Evolutionary conservation across 2,888 invertebrate genomes (phyloP).

Genomic region (Nomada goodeniana): DNA sequence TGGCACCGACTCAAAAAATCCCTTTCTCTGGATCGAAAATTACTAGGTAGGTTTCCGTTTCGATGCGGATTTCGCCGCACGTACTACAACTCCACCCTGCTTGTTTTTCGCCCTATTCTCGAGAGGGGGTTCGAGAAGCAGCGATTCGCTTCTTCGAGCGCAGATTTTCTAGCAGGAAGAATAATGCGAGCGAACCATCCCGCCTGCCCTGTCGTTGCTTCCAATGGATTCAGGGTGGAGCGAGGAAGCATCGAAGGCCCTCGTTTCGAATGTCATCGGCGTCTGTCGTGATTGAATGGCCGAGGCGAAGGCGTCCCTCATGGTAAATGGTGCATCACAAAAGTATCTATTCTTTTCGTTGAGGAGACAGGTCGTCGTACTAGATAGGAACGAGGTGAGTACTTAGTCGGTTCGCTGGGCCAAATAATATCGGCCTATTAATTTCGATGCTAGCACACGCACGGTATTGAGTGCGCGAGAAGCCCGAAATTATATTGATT

Average conservation of each 20-base stretch:
- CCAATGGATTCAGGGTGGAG: slow-evolving; percentile 11
- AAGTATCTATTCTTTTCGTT: slow-evolving; percentile 71
- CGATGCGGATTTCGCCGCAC: not conserved
- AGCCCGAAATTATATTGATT: slow-evolving; percentile 22
- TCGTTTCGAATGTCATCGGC: slow-evolving; percentile 51
- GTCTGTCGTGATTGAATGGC: slow-evolving; percentile 27
- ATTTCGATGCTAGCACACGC: slow-evolving; percentile 57
- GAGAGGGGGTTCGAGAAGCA: not conserved
- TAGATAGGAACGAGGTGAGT: slow-evolving; percentile 60
- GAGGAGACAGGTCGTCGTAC: slow-evolving; percentile 51
- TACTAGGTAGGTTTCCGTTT: slow-evolving; percentile 4
- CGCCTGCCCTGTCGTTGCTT: not conserved
- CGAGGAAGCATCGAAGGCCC: slow-evolving; percentile 15
- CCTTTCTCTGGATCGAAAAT: not conserved
- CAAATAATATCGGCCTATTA: slow-evolving; percentile 74
- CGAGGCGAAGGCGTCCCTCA: slow-evolving; percentile 64
- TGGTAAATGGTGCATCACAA: slow-evolving; percentile 78
- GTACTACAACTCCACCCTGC: not conserved
- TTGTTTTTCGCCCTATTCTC: not conserved
- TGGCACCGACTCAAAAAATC: slow-evolving; percentile 42
- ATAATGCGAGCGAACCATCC: not conserved
- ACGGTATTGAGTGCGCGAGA: slow-evolving; percentile 26
- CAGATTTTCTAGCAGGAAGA: not conserved
- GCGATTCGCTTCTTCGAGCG: not conserved
- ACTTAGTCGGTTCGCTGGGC: slow-evolving; percentile 76